Base-by-base conservation (phyloP, 1,140 invertebrate species). In the Conus betulinus region DNA sequence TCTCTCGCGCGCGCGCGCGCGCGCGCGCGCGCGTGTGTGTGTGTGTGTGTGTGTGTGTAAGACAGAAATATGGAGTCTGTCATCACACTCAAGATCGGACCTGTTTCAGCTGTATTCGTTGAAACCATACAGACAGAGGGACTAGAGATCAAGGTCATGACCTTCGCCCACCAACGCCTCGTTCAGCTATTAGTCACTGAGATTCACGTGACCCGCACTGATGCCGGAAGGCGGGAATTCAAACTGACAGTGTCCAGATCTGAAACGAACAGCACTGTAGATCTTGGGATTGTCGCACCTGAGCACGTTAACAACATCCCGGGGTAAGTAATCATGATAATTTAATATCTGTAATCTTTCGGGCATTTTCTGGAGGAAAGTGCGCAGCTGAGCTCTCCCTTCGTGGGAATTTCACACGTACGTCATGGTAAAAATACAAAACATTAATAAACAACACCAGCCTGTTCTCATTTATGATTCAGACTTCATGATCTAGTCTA, bases 111-210 rank as follows among this genome's bases (percentile, higher is more conserved):
- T 6, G 84, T 85, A 25, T 85, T 85, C 67, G 23, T 15, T 1
- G 84, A 85, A 60, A 87, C 86, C 11, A 78, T 87, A 2, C 53
- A 27, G 15, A 25, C 76, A 17, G 74, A 57, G 25, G 67, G 53
- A 5, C 23, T 87, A 39, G 76, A 78, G 53, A 79, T 87, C 23
- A 87, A 76, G 51, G 60, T 74, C 76, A 55, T 71, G 76, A 87
- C 86, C 67, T 87, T 79, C 71, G 86, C 86, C 53, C 86, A 87
- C 74, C 86, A 87, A 53, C 76, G 74, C 76, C 74, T 76, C 74
- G 74, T 76, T 6, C 67, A 79, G 76, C 76, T 87, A 76, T 76
- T 87, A 25, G 86, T 87, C 67, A 87, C 71, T 23, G 86, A 87
- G 86, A 55, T 87, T 23, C 53, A 76, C 67, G 71, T 87, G 52